These are phyloP conservation scores for Carposina sasakii DNA, from an alignment of 1,140 invertebrate genomes.

Conservation along the genomic window DNA sequence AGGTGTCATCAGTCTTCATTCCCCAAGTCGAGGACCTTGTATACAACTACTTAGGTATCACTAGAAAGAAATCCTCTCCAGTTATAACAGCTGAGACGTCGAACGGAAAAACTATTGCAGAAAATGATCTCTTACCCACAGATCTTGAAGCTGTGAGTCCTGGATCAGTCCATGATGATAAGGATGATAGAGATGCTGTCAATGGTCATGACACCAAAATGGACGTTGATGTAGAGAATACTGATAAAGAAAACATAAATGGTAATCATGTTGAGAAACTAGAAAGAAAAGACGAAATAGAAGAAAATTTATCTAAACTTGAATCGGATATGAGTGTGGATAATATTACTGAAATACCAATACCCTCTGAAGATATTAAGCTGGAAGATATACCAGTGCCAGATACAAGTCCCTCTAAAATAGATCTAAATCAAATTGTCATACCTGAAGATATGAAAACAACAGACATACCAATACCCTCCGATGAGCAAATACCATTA, in stretches of 20 bases:
- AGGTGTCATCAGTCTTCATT: conserved; percentile 86
- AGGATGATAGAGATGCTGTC: conserved; percentile 59
- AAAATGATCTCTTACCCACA: conserved; percentile 79
- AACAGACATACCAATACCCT: conserved; percentile 55
- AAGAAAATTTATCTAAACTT: conserved; percentile 73
- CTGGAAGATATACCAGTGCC: conserved; percentile 56
- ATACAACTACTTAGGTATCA: conserved; percentile 84
- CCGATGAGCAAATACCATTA: too few species aligned
- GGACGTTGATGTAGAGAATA: conserved; percentile 64
- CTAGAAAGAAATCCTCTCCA: conserved; percentile 20
- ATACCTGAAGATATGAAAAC: conserved; percentile 47
- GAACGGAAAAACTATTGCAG: conserved; percentile 42
- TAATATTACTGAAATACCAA: conserved; percentile 46
- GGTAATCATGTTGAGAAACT: conserved; percentile 68
- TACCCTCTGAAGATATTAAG: conserved; percentile 53
- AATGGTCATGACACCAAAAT: conserved; percentile 44
- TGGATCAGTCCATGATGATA: conserved; percentile 78
- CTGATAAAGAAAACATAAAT: conserved; percentile 76
- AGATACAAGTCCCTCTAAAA: conserved; percentile 45
- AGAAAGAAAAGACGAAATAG: conserved; percentile 32
- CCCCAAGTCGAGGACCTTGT: conserved; percentile 92
- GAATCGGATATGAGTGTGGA: conserved; percentile 47
- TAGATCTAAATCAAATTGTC: conserved; percentile 47
- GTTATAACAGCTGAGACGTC: conserved; percentile 45
- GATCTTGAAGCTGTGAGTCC: conserved; percentile 86